Base-by-base conservation (phyloP, 2,888 invertebrate species). In the Anaspis maculata region DNA sequence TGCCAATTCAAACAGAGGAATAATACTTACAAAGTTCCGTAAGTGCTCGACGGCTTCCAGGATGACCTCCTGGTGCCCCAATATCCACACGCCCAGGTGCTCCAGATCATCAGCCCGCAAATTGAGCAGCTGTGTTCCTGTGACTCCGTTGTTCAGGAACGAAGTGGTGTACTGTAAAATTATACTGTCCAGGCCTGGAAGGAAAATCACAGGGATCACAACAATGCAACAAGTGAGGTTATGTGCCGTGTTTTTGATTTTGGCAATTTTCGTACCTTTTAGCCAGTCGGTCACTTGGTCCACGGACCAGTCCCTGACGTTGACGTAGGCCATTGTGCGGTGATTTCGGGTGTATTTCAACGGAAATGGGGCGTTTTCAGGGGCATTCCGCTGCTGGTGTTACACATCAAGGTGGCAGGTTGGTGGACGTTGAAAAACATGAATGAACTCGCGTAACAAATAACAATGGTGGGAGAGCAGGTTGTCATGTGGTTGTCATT, bases 31-130 rank as follows among this genome's bases (percentile, higher is more conserved):
- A 68, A 94, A 86, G 67, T 89, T 85, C 49, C 86, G 71, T 27
- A 96, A 72, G 50, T 90, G 83, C 53, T 91, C 90, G 9, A 95
- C 86, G 29, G 91, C 92, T 64, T 94, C 92, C 26, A 96, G 71
- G 42, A 96, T 78, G 32, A 92, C 77, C 62, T 94, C 94, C 64
- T 95, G 92, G 62, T 95, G 94, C 6, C 95, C 95, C 42, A 96
- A 77, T 59, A 84, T 81, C 40, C 72, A 70, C 56, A 96, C 81
- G 13, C 90, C 88, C 32, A 95, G 72, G 59, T 84, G 79, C 57
- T 89, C 85, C 43, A 96, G 73, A 67, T 92, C 91, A 60, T 90
- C 87, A 29, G 89, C 83, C 37, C 89, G 78, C 53, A 95, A 73
- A 60, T 82, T 82, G 47, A 94, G 71, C 57, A 96, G 71, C 54